Conservation (phyloP, 2,797 vertebrate species). For the Arctocebus calabarensis region DNA sequence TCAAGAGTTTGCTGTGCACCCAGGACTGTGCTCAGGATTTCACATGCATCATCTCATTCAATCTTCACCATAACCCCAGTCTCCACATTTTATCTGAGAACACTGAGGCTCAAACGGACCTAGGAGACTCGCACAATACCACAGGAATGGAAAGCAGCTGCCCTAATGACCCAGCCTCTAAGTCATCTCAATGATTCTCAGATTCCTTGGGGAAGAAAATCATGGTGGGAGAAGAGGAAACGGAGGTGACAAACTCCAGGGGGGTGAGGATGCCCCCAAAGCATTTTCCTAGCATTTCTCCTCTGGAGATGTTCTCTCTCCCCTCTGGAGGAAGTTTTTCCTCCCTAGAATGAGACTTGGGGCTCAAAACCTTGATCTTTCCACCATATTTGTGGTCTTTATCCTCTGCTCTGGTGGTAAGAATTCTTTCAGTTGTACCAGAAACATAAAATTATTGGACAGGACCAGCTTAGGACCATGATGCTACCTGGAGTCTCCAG, state of each 20-base stretch:
- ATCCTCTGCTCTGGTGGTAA: neutral
- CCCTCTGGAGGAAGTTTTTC: neutral
- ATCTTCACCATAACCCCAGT: neutral
- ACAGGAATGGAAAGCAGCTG: neutral
- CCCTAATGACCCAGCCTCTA: neutral
- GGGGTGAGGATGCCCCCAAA: neutral
- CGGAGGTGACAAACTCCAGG: neutral
- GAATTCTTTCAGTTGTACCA: neutral
- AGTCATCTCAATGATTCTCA: neutral
- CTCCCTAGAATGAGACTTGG: neutral
- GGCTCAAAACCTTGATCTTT: neutral
- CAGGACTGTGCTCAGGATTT: neutral
- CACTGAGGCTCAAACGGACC: neutral
- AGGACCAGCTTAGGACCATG: neutral
- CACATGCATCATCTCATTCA: rapidly evolving
- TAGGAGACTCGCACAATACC: neutral
- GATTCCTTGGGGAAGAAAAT: neutral
- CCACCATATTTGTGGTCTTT: neutral
- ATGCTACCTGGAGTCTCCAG: neutral
- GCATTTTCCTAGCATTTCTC: neutral
- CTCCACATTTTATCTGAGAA: neutral
- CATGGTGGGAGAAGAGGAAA: neutral
- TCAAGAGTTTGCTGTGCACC: neutral
- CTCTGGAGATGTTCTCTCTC: neutral
- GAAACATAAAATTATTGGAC: neutral